A percentile compares a stretch with the other conserved stretches of the same genome.
Conservation (phyloP, 2,113 vertebrate species). For the sheep (Ovis aries) region DNA sequence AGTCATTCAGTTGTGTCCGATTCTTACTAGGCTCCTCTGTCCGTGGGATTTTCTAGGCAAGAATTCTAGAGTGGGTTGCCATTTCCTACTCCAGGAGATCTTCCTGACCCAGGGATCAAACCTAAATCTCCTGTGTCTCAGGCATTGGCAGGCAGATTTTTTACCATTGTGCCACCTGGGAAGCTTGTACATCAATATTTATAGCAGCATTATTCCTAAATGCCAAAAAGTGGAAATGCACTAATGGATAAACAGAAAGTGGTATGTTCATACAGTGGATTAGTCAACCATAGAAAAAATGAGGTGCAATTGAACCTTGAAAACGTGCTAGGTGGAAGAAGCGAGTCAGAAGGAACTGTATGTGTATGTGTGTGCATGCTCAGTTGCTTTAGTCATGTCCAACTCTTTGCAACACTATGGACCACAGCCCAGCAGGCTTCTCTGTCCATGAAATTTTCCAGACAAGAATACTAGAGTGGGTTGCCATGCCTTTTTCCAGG, state of each 20-base stretch:
- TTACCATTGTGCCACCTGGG: neutral
- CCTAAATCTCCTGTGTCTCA: neutral
- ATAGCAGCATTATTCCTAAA: neutral
- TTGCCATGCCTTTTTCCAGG: neutral
- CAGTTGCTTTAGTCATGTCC: neutral
- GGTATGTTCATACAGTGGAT: neutral
- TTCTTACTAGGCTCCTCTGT: neutral
- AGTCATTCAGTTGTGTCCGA: neutral
- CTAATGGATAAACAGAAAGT: neutral
- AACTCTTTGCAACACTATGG: neutral
- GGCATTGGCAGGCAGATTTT: neutral
- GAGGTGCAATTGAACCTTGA: neutral
- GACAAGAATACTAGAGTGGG: neutral
- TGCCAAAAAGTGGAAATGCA: neutral
- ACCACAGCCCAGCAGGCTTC: neutral
- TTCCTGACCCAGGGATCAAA: neutral
- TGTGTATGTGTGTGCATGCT: rapidly evolving
- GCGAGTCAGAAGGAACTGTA: neutral
- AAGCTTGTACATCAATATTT: neutral
- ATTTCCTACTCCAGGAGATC: neutral
- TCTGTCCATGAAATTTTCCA: neutral
- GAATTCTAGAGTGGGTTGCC: neutral
- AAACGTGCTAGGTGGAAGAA: neutral
- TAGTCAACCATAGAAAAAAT: neutral
- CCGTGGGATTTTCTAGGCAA: neutral